Conservation (phyloP, 2,888 invertebrate genomes). For the Rhagophthalmus giganteus region DNA sequence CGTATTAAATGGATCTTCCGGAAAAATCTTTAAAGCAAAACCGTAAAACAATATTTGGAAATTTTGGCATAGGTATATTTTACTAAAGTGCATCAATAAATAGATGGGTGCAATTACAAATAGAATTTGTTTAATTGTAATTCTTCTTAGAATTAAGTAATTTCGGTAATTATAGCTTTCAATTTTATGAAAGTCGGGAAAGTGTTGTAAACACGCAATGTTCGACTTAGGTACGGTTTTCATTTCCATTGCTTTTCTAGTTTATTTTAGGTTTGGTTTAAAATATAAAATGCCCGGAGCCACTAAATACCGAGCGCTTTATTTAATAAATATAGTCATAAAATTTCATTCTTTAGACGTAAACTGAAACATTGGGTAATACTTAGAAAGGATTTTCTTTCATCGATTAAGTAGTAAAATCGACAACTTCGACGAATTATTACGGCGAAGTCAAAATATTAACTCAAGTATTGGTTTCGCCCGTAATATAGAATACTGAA, state of each 20-base stretch:
- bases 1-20: too few species aligned
- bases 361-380: constrained; percentile 4
- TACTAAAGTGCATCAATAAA: too few species aligned
- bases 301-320: too few species aligned
- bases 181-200: constrained; percentile 25
- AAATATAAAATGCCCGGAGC: too few species aligned
- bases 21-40: constrained; percentile 22
- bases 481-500: constrained; percentile 26
- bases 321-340: too few species aligned
- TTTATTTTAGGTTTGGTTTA: constrained; percentile 8
- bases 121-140: constrained; percentile 22
- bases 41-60: constrained; percentile 23
- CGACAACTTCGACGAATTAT: constrained; percentile 15
- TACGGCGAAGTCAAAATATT: constrained; percentile 16
- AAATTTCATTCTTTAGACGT: constrained; percentile 4
- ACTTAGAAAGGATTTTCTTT: constrained; percentile 10
- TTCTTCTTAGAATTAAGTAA: constrained; percentile 28
- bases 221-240: constrained; percentile 18
- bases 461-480: constrained; percentile 13
- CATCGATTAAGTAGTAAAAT: constrained; percentile 21
- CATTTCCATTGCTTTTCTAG: constrained; percentile 15
- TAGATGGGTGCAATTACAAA: constrained; percentile 19
- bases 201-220: constrained; percentile 25
- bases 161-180: constrained; percentile 28
- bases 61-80: too few species aligned